Percentiles rank a stretch among this genome's conserved stretches.
phyloP scores from a whole-genome alignment of 2,888 invertebrate species.

The Calameuta pallipes region DNA sequence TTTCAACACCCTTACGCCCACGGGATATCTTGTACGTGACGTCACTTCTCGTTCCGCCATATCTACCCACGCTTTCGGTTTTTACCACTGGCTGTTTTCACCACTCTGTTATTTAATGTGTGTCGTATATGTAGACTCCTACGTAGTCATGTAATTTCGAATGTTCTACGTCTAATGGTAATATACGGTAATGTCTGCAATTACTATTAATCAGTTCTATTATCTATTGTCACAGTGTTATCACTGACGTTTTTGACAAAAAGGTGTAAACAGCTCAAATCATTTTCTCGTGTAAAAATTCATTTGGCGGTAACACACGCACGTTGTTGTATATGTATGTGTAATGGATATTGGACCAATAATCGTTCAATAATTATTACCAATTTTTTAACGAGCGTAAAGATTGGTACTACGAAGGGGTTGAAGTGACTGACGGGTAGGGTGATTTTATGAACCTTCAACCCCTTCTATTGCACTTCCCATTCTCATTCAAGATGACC shows the following conservation, averaged over 20 bases:
- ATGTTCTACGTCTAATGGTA: not conserved
- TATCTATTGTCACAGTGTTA: not conserved
- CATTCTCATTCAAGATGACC: not conserved
- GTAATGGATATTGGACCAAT: not conserved
- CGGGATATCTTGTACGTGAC: not conserved
- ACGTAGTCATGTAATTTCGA: not conserved
- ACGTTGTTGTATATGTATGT: too few relatives aligned
- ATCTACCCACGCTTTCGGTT: not conserved
- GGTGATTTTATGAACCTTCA: not conserved
- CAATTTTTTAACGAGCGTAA: not conserved
- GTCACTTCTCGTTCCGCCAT: not conserved
- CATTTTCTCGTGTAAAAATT: not conserved
- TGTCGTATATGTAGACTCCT: not conserved
- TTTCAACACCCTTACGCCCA: not conserved
- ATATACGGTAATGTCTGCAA: not conserved
- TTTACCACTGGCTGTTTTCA: not conserved
- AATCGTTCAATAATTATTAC: not conserved
- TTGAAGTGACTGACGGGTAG: not conserved
- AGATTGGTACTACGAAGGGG: not conserved
- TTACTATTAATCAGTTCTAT: not conserved
- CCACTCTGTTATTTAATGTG: not conserved
- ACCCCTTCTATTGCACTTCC: not conserved
- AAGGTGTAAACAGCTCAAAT: not conserved
- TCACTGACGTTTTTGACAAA: not conserved
- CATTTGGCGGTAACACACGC: too few relatives aligned